Percentiles rank a stretch among this genome's conserved stretches.
These are phyloP conservation scores for Musca vetustissima DNA, from an alignment of 1,140 invertebrate species.

Conservation along the genomic window DNA sequence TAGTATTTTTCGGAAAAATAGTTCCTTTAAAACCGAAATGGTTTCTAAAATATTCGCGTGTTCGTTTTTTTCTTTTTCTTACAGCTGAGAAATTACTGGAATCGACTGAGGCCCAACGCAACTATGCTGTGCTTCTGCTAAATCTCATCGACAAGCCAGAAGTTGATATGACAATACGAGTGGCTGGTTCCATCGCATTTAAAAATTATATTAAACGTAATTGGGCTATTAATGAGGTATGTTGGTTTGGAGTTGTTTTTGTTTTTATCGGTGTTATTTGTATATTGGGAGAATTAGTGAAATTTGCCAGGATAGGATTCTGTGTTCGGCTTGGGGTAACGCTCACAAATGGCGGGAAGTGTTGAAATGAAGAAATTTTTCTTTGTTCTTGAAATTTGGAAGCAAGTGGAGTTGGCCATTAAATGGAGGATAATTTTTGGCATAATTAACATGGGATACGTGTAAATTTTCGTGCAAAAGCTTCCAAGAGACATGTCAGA, in stretches of 20 bases:
- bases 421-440: no score
- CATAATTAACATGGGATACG: no score
- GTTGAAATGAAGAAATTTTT: no score
- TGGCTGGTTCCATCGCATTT: conserved; percentile 89
- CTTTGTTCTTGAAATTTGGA: not conserved
- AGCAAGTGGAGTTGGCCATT: no score
- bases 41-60: no score
- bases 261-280: not conserved
- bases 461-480: no score
- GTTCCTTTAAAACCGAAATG: not conserved
- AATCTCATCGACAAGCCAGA: conserved; percentile 80
- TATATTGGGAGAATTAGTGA: no score
- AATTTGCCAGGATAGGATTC: not conserved
- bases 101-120: conserved; percentile 85
- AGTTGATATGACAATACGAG: conserved; percentile 77
- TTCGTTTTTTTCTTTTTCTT: conserved; percentile 37
- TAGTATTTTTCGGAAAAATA: conserved; percentile 28
- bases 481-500: no score
- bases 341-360: not conserved
- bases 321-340: not conserved
- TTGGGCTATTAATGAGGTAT: conserved; percentile 65
- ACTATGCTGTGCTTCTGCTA: conserved; percentile 85
- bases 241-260: not conserved
- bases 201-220: conserved; percentile 97
- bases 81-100: conserved; percentile 91